Percentiles rank a stretch among this genome's conserved stretches.
phyloP scores from a whole-genome alignment of 2,888 invertebrate species.

The Hirtodrosophila trivittata region DNA sequence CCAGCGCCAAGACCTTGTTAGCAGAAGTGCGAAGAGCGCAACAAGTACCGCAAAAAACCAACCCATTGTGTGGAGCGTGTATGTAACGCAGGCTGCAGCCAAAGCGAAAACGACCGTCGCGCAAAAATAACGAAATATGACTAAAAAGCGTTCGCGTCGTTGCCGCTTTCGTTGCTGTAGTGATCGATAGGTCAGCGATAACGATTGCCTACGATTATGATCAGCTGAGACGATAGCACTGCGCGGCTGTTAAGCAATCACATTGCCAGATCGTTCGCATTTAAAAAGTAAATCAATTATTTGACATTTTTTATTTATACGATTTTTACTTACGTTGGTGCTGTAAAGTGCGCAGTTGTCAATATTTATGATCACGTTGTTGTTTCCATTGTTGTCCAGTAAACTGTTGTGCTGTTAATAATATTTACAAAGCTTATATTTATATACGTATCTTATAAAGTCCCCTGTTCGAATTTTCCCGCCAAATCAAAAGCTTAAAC shows the following conservation, averaged over 20 bases:
- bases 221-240: slow-evolving; percentile 40
- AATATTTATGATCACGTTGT: slow-evolving; percentile 69
- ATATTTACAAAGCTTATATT: background rate
- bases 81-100: slow-evolving; percentile 84
- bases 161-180: slow-evolving; percentile 49
- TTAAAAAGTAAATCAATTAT: slow-evolving; percentile 3
- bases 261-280: slow-evolving; percentile 43
- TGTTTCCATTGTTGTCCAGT: slow-evolving; percentile 64
- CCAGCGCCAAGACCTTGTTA: slow-evolving; percentile 90
- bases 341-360: slow-evolving; percentile 63
- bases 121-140: slow-evolving; percentile 71
- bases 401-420: slow-evolving; percentile 55
- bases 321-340: slow-evolving; percentile 56
- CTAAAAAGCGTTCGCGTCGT: slow-evolving; percentile 68
- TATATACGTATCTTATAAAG: background rate
- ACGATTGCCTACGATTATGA: slow-evolving; percentile 51
- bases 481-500: slow-evolving; percentile 25
- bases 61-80: slow-evolving; percentile 82
- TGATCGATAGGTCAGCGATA: slow-evolving; percentile 54
- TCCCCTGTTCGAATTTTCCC: slow-evolving; percentile 1
- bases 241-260: slow-evolving; percentile 30
- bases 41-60: slow-evolving; percentile 87
- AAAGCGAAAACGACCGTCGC: slow-evolving; percentile 85
- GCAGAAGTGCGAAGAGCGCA: slow-evolving; percentile 87
- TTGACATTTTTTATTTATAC: accelerated